A percentile compares a stretch with the other conserved stretches of the same genome.
These are phyloP conservation scores for Endomychus coccineus DNA, from an alignment of 2,888 invertebrate species.

Conservation along the genomic window DNA sequence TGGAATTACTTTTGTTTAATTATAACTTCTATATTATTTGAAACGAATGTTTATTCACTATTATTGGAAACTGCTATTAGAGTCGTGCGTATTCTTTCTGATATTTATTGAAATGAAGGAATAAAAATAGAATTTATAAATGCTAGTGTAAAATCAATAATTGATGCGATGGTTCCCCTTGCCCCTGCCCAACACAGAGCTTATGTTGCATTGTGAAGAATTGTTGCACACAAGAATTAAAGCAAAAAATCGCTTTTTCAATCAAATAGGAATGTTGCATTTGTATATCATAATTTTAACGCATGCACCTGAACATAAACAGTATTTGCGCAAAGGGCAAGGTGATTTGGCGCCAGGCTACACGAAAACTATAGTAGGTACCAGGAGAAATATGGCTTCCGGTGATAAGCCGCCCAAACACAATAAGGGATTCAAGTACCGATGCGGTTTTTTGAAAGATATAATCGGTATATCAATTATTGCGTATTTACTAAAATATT, in stretches of 20 bases:
- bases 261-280: constrained; percentile 16
- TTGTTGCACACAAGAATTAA: constrained; percentile 1
- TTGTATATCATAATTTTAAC: constrained; percentile 31
- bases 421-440: too few relatives aligned
- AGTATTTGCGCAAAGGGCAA: constrained; percentile 34
- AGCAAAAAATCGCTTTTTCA: constrained; percentile 7
- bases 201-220: constrained; percentile 11
- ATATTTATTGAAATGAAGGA: too few relatives aligned
- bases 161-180: constrained; percentile 38
- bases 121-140: constrained; percentile 28
- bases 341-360: constrained; percentile 36
- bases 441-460: too few relatives aligned
- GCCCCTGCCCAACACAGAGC: constrained; percentile 27
- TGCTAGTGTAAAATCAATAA: constrained; percentile 41
- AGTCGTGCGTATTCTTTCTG: too few relatives aligned
- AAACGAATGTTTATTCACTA: too few relatives aligned
- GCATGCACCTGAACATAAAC: constrained; percentile 38
- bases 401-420: constrained; percentile 9
- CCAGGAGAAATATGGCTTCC: constrained; percentile 33
- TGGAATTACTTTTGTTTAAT: too few relatives aligned
- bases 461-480: too few relatives aligned
- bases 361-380: constrained; percentile 22
- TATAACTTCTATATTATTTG: too few relatives aligned
- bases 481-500: constrained; percentile 9
- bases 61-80: too few relatives aligned